Base-by-base conservation (phyloP, 2,113 vertebrate genomes). In the Dasyurus viverrinus region DNA sequence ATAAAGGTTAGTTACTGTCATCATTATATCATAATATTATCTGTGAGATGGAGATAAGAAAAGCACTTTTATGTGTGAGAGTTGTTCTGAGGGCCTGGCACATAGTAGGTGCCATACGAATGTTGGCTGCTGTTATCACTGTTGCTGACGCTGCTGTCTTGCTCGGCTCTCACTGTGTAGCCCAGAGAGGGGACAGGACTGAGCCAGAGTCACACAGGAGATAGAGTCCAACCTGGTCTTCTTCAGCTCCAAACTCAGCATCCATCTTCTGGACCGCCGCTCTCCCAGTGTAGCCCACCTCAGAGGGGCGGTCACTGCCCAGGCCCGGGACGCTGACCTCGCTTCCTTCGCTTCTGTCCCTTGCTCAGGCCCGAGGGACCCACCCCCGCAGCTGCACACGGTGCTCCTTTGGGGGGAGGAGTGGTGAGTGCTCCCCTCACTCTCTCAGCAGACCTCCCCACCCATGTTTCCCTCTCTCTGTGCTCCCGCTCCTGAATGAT, bases 381-480 rank as follows among this genome's bases (percentile, higher is more conserved):
- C 0, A 36, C 91, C 0, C 0, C 55, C 6, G 30, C 92, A 93
- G 93, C 95, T 90, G 55, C 1, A 92, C 96, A 92, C 96, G 93
- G 95, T 97, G 93, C 90, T 76, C 0, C 91, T 52, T 57, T 93
- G 91, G 26, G 27, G 26, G 93, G 89, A 92, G 9, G 2, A 68
- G 50, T 68, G 46, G 0, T 68, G 89, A 53, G 25, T 36, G 19
- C 90, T 36, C 90, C 68, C 46, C 23, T 96, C 8, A 55, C 42
- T 94, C 68, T 94, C 91, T 0, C 94, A 92, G 60, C 96, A n/a
- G n/a, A 47, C 76, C 95, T 93, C 91, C 93, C 96, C 91, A 36
- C 22, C 57, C 76, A 27, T 55, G 90, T 93, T 97, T 95, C 94
- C 84, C 97, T 92, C 93, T 97, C 90, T 95, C 93, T 96, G 93